Conservation (phyloP, 2,113 vertebrate genomes). For the Orientallactaga bullata region DNA sequence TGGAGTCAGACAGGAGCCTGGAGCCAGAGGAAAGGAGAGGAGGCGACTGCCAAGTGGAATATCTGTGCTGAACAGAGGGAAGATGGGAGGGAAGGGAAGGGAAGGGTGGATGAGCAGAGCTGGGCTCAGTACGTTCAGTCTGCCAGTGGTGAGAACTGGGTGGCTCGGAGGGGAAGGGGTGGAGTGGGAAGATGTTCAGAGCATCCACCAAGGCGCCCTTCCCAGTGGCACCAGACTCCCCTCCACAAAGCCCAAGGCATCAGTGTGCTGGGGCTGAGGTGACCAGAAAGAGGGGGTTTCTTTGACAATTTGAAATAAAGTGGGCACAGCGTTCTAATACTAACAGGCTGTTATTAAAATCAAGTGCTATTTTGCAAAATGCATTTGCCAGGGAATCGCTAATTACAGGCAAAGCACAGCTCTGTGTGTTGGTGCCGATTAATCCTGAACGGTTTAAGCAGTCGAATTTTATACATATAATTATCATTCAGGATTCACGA, state of each 20-base stretch:
- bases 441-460: conserved; percentile 81
- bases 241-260: neutral
- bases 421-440: conserved; percentile 81
- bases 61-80: fast-evolving
- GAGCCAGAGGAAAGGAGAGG: neutral
- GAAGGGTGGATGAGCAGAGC: neutral
- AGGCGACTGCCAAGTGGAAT: neutral
- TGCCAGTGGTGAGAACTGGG: neutral
- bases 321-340: conserved; percentile 73
- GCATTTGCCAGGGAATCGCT: conserved; percentile 81
- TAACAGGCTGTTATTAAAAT: conserved; percentile 85
- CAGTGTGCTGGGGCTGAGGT: neutral
- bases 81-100: neutral
- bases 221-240: fast-evolving
- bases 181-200: neutral
- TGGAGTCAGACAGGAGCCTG: neutral
- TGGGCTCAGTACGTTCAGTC: too few relatives aligned
- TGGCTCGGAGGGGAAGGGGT: too few relatives aligned
- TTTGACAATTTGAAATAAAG: conserved; percentile 74
- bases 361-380: conserved; percentile 84
- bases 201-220: neutral
- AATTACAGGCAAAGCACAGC: conserved; percentile 78
- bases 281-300: conserved; percentile 58
- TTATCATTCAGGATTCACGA: conserved; percentile 78
- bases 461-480: conserved; percentile 83